phyloP scores from a whole-genome alignment of 1,140 invertebrate genomes.

The Dysdera silvatica region DNA sequence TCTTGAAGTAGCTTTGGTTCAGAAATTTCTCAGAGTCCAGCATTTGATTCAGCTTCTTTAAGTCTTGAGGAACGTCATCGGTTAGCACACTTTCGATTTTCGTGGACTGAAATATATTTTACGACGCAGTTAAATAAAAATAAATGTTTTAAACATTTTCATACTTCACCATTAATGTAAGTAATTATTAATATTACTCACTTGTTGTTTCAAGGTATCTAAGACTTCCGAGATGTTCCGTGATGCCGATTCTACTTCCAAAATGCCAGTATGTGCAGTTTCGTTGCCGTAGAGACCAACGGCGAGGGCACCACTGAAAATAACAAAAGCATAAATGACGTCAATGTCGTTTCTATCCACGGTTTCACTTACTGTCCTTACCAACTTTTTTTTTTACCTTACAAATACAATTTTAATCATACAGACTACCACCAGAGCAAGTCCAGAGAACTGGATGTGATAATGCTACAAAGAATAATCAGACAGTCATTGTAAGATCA shows the following conservation, averaged over 20 bases:
- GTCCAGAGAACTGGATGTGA: no score
- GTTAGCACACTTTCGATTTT: constrained; percentile 54
- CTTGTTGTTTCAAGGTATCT: constrained; percentile 36
- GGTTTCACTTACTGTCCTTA: no score
- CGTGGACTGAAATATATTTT: constrained; percentile 60
- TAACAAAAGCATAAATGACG: constrained; percentile 17
- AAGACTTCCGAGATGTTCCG: constrained; percentile 59
- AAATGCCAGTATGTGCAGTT: constrained; percentile 79
- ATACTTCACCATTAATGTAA: constrained; percentile 40
- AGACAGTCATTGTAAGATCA: no score
- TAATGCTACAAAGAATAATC: no score
- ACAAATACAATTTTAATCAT: no score
- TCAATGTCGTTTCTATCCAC: no score
- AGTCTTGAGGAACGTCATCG: constrained; percentile 56
- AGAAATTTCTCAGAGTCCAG: constrained; percentile 61
- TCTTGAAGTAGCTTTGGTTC: constrained; percentile 54
- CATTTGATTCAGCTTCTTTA: constrained; percentile 60
- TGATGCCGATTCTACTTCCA: constrained; percentile 66
- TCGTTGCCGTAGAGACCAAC: constrained; percentile 88
- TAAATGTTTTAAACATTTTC: neutral
- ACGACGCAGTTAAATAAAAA: neutral
- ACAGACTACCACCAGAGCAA: no score
- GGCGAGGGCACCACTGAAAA: constrained; percentile 47
- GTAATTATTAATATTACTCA: constrained; percentile 49
- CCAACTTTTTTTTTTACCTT: no score